phyloP scores from a whole-genome alignment of 2,113 vertebrate species.

The Colossoma macropomum region DNA sequence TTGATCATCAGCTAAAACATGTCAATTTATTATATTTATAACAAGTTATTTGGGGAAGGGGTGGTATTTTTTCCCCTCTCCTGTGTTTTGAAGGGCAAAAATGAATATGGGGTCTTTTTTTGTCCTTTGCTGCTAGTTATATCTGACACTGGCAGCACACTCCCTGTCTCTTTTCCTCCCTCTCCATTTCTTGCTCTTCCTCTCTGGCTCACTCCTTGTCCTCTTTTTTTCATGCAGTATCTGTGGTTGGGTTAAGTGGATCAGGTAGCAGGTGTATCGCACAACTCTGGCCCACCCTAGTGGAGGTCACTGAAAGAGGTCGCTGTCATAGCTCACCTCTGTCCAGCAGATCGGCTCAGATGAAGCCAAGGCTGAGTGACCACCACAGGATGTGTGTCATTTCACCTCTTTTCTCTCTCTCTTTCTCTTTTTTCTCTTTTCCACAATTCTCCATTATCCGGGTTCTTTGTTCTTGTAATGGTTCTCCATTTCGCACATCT shows the following conservation, averaged over 20 bases:
- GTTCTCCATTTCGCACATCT: conserved; percentile 78
- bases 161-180: not conserved
- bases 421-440: conserved; percentile 54
- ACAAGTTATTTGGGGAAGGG: no score
- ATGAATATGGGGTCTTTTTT: not conserved
- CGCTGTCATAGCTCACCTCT: conserved; percentile 42
- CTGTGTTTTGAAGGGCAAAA: not conserved
- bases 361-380: conserved; percentile 63
- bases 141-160: not conserved
- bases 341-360: conserved; percentile 27
- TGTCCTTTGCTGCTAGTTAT: not conserved
- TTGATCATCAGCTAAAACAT: no score
- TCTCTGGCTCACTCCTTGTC: conserved; percentile 33
- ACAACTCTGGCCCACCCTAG: conserved; percentile 65
- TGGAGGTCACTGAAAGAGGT: conserved; percentile 46
- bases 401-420: not conserved
- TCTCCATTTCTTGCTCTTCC: conserved; percentile 50
- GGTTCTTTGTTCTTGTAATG: conserved; percentile 83
- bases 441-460: conserved; percentile 80
- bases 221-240: conserved; percentile 71
- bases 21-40: no score
- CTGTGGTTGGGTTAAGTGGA: conserved; percentile 72
- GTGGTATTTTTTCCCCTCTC: no score
- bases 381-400: conserved; percentile 47
- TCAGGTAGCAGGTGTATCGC: conserved; percentile 63